A percentile compares a stretch with the other conserved stretches of the same genome.
Evolutionary conservation across 2,888 invertebrate species (phyloP).

Genomic region (Craniophora ligustri): DNA sequence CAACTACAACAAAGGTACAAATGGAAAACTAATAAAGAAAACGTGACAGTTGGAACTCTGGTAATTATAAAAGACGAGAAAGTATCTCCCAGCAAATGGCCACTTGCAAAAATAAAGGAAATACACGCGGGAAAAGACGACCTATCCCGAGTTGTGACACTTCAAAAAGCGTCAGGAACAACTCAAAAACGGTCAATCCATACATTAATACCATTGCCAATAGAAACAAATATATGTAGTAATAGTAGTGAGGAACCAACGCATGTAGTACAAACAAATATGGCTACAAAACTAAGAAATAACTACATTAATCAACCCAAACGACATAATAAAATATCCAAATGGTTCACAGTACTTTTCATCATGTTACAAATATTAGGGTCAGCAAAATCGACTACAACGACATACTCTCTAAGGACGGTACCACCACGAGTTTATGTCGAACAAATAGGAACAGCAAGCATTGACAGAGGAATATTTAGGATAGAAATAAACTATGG

Average conservation of each 20-base stretch:
- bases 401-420: background rate
- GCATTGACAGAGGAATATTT: background rate
- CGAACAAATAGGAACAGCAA: background rate
- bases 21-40: no score
- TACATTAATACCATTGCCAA: background rate
- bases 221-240: background rate
- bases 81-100: background rate
- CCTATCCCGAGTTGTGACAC: background rate
- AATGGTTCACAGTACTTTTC: background rate
- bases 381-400: background rate
- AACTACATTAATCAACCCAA: background rate
- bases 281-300: background rate
- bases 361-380: background rate
- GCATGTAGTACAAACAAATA: background rate
- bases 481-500: background rate
- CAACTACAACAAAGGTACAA: no score
- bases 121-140: background rate
- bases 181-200: background rate
- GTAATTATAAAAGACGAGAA: background rate
- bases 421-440: background rate
- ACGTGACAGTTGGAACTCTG: background rate
- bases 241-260: background rate
- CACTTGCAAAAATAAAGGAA: background rate
- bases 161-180: background rate
- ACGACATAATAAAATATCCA: background rate